A percentile compares a stretch with the other conserved stretches of the same genome.
phyloP scores from a whole-genome alignment of 2,113 vertebrate species.

The Pipa parva region DNA sequence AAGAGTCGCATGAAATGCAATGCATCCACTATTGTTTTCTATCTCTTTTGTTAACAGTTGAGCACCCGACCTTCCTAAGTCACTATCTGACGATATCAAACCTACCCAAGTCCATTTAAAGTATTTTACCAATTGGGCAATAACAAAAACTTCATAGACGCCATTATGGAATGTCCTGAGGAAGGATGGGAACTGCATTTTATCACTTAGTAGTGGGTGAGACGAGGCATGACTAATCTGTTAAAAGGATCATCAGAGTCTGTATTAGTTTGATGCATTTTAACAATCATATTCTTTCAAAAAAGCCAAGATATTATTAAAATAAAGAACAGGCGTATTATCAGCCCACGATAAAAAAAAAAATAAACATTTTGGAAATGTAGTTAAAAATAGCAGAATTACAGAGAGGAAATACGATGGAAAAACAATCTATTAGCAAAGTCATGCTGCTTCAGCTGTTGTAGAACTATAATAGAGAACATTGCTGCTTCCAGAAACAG shows the following conservation, averaged over 20 bases:
- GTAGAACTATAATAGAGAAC: too few species aligned
- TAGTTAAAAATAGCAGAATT: too few species aligned
- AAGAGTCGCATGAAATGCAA: slow-evolving; percentile 20
- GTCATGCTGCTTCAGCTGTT: too few species aligned
- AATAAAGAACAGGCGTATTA: too few species aligned
- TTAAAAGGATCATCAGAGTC: too few species aligned
- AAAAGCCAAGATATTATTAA: too few species aligned
- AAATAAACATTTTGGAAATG: too few species aligned
- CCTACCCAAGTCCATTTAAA: slow-evolving; percentile 34
- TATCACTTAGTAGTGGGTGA: slow-evolving; percentile 18
- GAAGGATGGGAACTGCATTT: slow-evolving; percentile 27
- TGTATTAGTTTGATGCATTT: too few species aligned
- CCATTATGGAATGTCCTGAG: slow-evolving; percentile 15
- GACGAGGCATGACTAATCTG: slow-evolving; percentile 23
- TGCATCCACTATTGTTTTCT: slow-evolving; percentile 9
- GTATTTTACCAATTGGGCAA: slow-evolving; percentile 12
- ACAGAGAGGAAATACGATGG: too few species aligned
- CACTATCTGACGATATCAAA: slow-evolving; percentile 14
- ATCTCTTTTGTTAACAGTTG: slow-evolving; percentile 14
- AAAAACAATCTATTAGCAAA: too few species aligned
- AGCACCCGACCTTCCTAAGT: slow-evolving; percentile 16
- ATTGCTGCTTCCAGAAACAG: too few species aligned
- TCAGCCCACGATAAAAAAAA: too few species aligned
- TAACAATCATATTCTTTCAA: not conserved
- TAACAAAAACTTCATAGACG: slow-evolving; percentile 18